Base-by-base conservation (phyloP, 2,113 vertebrate species). In the Sapajus apella region DNA sequence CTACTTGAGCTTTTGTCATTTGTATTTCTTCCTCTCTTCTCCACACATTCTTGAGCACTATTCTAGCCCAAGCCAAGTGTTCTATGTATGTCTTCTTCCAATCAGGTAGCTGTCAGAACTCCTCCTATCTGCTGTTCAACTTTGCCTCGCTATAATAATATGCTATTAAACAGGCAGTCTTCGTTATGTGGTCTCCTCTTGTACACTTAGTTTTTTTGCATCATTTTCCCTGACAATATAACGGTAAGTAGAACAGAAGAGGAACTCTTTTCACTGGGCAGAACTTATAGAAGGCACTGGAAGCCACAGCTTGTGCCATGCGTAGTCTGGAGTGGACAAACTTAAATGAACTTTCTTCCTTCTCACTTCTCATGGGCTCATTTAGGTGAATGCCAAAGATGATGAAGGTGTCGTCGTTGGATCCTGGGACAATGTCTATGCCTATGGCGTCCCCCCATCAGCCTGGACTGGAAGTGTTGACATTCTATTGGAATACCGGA, bases 401-500 rank as follows among this genome's bases (percentile, higher is more conserved):
- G 99, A 99, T 0, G 96, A 99, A 0, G 99, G 99, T 0, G 99
- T 99, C 58, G 5, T 99, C 91, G 98, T 99, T 98, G 99, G 99
- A 35, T 99, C 98, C 97, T 99, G 99, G 99, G 99, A 98, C 72
- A 99, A 99, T 6, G 6, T 98, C 0, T 99, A 99, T 72, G 98
- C 97, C 47, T 98, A 99, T 0, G 99, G 99, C 0, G 98, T 99
- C 0, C 97, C 99, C 9, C 99, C 99, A 43, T 99, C 99, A 4
- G 99, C 99, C 96, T 99, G 99, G 99, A 99, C 99, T 0, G 99
- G 99, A 95, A 99, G 99, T 27, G 99, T 99, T 0, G 99, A 99
- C 86, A 99, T 99, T 97, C 98, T 99, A 12, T 88, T 99, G 96
- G 98, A 98, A 95, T 99, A 99, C 40, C 97, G 95, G 80, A 98